Evolutionary conservation across 2,797 vertebrate species (phyloP).

Genomic region (Leptoclinus maculatus): DNA sequence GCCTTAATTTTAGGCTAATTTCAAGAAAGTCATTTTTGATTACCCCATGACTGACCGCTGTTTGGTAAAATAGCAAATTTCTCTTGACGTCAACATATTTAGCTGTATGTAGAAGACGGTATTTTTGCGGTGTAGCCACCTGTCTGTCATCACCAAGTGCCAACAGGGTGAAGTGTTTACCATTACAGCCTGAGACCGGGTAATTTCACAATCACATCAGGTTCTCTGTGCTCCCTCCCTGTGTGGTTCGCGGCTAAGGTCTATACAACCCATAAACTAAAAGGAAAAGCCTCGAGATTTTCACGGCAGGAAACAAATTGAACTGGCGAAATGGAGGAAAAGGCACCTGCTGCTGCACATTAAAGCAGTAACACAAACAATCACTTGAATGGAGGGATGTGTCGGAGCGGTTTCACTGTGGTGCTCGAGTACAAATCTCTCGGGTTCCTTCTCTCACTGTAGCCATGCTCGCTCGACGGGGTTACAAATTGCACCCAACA

Average conservation of each 20-base stretch:
- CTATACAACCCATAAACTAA: slow-evolving; percentile 61
- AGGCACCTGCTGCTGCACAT: slow-evolving; percentile 74
- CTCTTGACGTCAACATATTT: neutral
- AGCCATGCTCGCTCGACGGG: slow-evolving; percentile 20
- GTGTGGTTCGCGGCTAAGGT: slow-evolving; percentile 31
- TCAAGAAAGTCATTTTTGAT: neutral
- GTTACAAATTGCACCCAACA: slow-evolving; percentile 60
- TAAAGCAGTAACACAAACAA: slow-evolving; percentile 67
- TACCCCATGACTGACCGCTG: neutral
- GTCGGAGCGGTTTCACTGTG: slow-evolving; percentile 51
- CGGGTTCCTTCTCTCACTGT: slow-evolving; percentile 27
- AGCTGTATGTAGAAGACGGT: neutral
- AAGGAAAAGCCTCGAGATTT: slow-evolving; percentile 68
- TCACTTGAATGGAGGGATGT: slow-evolving; percentile 50
- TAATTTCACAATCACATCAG: slow-evolving; percentile 61
- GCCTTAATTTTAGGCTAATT: neutral
- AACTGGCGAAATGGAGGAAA: slow-evolving; percentile 68
- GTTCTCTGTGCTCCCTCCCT: slow-evolving; percentile 37
- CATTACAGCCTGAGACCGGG: slow-evolving; percentile 40
- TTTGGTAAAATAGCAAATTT: slow-evolving; percentile 4
- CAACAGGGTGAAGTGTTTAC: slow-evolving; percentile 47
- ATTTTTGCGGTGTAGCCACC: slow-evolving; percentile 4
- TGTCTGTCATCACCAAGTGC: slow-evolving; percentile 28
- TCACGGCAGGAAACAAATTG: slow-evolving; percentile 74
- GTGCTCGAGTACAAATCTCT: slow-evolving; percentile 54